Conservation (phyloP, 2,113 vertebrate genomes). For the Pedionomus torquatus region DNA sequence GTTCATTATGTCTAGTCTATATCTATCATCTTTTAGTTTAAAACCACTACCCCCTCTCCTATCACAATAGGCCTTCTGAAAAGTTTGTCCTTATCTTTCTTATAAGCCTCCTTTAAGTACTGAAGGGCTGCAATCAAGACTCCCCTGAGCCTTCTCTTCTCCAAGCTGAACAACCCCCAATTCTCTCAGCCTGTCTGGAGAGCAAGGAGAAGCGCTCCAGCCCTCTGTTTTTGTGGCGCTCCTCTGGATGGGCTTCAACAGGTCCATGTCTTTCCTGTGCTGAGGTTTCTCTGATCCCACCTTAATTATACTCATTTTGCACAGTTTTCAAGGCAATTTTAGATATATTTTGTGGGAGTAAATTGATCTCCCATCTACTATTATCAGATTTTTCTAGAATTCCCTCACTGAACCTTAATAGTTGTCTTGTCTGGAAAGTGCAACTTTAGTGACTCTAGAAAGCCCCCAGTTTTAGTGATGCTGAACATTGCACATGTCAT, state of each 20-base stretch:
- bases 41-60: background rate
- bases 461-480: background rate
- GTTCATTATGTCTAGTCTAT: background rate
- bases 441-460: background rate
- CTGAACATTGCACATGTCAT: background rate
- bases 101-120: no score
- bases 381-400: background rate
- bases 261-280: background rate
- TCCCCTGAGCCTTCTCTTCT: background rate
- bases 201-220: background rate
- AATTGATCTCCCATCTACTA: background rate
- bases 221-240: background rate
- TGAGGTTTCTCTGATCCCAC: background rate
- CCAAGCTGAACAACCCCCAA: background rate
- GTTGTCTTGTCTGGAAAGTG: background rate
- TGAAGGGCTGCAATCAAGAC: background rate
- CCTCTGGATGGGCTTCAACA: background rate
- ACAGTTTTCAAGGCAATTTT: background rate
- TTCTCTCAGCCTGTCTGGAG: background rate
- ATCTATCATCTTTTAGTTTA: background rate
- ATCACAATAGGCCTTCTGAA: rapidly evolving
- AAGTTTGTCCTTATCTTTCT: background rate
- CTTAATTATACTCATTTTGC: background rate
- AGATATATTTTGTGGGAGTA: background rate
- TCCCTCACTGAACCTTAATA: background rate